Evolutionary conservation across 2,888 invertebrate genomes (phyloP), one percentile per base, ranked within the genome.

Genomic region (Argyra leucocephala): DNA sequence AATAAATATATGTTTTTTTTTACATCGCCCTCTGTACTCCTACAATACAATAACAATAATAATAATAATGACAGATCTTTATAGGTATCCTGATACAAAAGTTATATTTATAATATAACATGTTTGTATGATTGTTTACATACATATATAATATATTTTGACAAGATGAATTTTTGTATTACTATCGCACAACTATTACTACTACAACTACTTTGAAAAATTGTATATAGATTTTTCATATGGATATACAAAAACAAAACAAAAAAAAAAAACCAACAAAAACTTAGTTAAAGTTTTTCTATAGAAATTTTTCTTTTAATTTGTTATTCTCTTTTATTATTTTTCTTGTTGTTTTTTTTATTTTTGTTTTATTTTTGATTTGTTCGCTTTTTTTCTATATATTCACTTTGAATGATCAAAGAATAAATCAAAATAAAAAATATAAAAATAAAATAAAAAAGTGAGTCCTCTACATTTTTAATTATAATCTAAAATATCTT

Each of bases 281-380:
- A 9, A 48, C 15, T n/a, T 18, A 18, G n/a, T 15, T 48, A 18
- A 48, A 48, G n/a, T 15, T 48, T 48, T 48, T 48, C 48, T 48
- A 48, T 48, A 48, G 48, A 48, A 48, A 48, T 18, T 48, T 48
- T 48, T 48, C 48, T 48, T 48, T 48, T 48, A 48, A 48, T 48
- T 48, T 48, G 18, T 48, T 48, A 48, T 48, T 48, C 48, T 48
- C 48, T 48, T 48, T 48, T n/a, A 48, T 48, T 18, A 18, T 15
- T 18, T 31, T 3, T 18, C 48, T 48, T 37, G 2, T 48, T n/a
- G n/a, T 48, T 48, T 48, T 48, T 48, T 18, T n/a, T 48, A 12
- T 48, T 48, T 48, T 48, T 48, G 9, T 31, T 31, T 26, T 26
- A 6, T 26, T 6, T 26, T 31, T 10, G 7, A 31, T 4, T 12